phyloP scores from a whole-genome alignment of 37 sponge, comb jelly and placozoan genomes.

The Halichondria panicea region DNA sequence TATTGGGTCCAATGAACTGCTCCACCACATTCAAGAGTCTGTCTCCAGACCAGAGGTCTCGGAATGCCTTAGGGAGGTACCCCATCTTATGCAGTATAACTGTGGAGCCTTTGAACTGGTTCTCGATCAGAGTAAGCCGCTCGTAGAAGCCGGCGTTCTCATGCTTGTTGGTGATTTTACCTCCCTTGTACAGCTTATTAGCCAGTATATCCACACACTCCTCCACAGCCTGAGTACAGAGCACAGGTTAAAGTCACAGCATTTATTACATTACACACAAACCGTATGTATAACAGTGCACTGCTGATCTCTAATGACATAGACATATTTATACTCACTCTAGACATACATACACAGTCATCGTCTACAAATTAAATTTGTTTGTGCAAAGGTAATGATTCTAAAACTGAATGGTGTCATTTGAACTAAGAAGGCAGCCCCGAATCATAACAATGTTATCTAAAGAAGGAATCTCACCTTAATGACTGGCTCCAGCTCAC shows the following conservation, averaged over 20 bases:
- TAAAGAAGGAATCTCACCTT: conserved; percentile 1
- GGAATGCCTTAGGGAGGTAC: conserved; percentile 55
- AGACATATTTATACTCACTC: too few relatives aligned
- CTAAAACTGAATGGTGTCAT: too few relatives aligned
- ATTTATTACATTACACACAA: too few relatives aligned
- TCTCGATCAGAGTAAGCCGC: conserved; percentile 62
- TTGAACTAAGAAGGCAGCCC: not conserved
- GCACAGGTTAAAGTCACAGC: too few relatives aligned
- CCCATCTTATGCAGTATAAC: conserved; percentile 67
- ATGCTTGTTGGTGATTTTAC: conserved; percentile 43
- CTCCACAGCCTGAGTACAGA: conserved; percentile 32
- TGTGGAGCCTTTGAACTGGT: conserved; percentile 68
- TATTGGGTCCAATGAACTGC: conserved; percentile 75
- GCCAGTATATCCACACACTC: conserved; percentile 61
- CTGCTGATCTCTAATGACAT: too few relatives aligned
- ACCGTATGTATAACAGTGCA: too few relatives aligned
- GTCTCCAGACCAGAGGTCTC: conserved; percentile 52
- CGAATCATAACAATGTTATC: not conserved
- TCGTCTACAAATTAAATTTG: too few relatives aligned
- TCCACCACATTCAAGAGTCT: conserved; percentile 66
- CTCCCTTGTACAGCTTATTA: conserved; percentile 57
- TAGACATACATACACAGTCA: too few relatives aligned
- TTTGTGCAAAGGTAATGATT: too few relatives aligned
- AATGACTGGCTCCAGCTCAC: conserved; percentile 68
- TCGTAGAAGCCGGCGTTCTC: conserved; percentile 73